Evolutionary conservation across 2,113 vertebrate genomes (phyloP), one percentile per base, ranked within the genome.

Genomic region (Sylvietta virens): DNA sequence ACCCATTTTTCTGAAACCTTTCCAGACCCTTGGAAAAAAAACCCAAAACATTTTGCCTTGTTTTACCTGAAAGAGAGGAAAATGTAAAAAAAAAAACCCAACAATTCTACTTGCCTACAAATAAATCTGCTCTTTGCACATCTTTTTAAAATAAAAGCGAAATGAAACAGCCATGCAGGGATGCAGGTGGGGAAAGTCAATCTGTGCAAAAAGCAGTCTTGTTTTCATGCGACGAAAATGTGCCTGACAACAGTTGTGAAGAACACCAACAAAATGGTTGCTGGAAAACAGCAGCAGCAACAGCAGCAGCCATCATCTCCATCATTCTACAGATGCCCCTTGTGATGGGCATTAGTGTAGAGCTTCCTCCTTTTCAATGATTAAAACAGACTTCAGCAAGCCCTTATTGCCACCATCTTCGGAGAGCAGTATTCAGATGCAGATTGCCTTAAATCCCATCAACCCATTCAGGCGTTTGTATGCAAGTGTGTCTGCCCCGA

Each of bases 361-460:
- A 35, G 94, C 94, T 97, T 95, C 96, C 94, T 89, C 81, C 7
- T 94, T 95, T 86, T 80, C 83, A 50, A 92, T 96, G 92, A 97
- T 98, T 97, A 96, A 97, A 97, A 95, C 94, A 91, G 98, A 97
- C 98, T 98, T 97, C 96, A 90, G 94, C 90, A 97, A 98, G 95
- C 98, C 97, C 95, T 98, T 67, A 74, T 77, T 96, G 97, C 95
- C 83, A 71, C 97, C 85, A 61, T 97, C 97, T 97, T 98, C 97
- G 97, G 96, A 94, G 94, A 96, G 94, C 94, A 86, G 98, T 81
- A 98, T 99, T 99, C 98, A 99, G 98, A 99, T 99, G 98, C 98
- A 99, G 98, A 99, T 99, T 97, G 97, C 94, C 79, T 94, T 98
- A 98, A 99, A 99, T 98, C 98, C 98, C 97, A 97, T 98, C 98